These are phyloP conservation scores for Aethes cnicana DNA, from an alignment of 2,888 invertebrate genomes.

Conservation along the genomic window DNA sequence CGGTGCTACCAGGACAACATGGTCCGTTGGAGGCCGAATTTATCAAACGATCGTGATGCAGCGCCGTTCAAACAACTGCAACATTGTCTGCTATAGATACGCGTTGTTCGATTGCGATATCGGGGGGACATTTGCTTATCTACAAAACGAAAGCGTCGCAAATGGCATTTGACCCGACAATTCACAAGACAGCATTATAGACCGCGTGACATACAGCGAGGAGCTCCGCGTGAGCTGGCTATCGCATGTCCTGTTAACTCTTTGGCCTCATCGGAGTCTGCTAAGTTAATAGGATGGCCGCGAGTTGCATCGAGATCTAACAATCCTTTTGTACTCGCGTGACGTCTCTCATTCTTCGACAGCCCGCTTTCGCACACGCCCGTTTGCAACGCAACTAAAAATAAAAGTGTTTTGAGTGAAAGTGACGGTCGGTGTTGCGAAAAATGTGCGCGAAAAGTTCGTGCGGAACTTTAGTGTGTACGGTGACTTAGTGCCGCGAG, in stretches of 20 bases:
- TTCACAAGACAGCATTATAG: too few species aligned
- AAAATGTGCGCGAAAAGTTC: constrained; percentile 25
- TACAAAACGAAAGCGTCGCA: too few species aligned
- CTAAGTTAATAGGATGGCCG: constrained; percentile 18
- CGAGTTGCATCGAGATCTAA: constrained; percentile 30
- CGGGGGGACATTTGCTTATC: too few species aligned
- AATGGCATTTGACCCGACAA: too few species aligned
- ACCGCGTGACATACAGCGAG: too few species aligned
- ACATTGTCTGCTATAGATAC: too few species aligned
- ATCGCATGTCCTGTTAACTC: constrained; percentile 27
- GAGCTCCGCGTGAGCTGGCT: too few species aligned
- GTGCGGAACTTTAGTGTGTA: constrained; percentile 24
- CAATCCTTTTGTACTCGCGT: constrained; percentile 49
- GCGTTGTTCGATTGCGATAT: too few species aligned
- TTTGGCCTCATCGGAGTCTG: constrained; percentile 27
- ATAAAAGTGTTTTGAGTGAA: constrained; percentile 30
- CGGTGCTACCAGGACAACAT: too few species aligned
- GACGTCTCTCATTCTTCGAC: constrained; percentile 53
- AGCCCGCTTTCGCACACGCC: constrained; percentile 62
- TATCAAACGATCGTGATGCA: too few species aligned
- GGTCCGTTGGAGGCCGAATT: too few species aligned
- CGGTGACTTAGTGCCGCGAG: constrained; percentile 33
- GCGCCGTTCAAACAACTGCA: too few species aligned
- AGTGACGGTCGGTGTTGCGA: constrained; percentile 32
- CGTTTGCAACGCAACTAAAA: constrained; percentile 37